These are phyloP conservation scores for Drosophila bifasciata DNA, from an alignment of 1,140 invertebrate genomes.

Conservation along the genomic window DNA sequence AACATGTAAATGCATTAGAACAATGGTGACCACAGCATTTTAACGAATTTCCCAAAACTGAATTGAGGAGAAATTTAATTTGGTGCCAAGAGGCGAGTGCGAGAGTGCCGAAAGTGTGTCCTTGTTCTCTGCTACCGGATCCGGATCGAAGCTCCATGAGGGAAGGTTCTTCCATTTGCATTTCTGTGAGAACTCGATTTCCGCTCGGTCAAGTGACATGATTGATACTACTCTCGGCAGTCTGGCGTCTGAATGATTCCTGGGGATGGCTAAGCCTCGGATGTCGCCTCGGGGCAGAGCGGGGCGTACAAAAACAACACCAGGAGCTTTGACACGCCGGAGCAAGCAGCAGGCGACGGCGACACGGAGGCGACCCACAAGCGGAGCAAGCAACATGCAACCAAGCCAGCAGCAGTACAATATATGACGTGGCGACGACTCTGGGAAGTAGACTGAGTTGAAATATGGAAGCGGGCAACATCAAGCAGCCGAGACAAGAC, in stretches of 20 bases:
- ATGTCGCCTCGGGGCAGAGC: constrained; percentile 15
- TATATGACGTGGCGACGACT: constrained; percentile 4
- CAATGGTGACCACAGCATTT: constrained; percentile 64
- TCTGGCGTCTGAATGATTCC: constrained; percentile 36
- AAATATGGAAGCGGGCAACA: constrained; percentile 1
- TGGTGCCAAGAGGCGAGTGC: constrained; percentile 16
- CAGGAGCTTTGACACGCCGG: constrained; percentile 30
- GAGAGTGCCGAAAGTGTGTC: neutral
- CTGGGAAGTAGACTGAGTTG: neutral
- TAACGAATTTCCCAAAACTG: constrained; percentile 60
- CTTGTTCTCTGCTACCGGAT: neutral
- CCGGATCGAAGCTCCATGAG: constrained; percentile 32
- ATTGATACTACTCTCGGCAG: constrained; percentile 64
- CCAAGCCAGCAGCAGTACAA: constrained; percentile 1
- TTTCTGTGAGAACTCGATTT: constrained; percentile 66
- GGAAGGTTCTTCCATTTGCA: constrained; percentile 38
- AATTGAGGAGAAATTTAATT: constrained; percentile 51
- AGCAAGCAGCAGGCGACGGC: constrained; percentile 27
- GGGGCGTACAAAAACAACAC: constrained; percentile 42
- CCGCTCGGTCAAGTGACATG: constrained; percentile 78
- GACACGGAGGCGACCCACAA: constrained; percentile 25
- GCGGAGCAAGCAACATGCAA: constrained; percentile 4
- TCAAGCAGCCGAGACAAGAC: constrained; percentile 55
- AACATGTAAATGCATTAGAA: constrained; percentile 65
- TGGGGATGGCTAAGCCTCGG: constrained; percentile 23